Evolutionary conservation across 2,797 vertebrate species (phyloP).

Genomic region (Picus viridis): DNA sequence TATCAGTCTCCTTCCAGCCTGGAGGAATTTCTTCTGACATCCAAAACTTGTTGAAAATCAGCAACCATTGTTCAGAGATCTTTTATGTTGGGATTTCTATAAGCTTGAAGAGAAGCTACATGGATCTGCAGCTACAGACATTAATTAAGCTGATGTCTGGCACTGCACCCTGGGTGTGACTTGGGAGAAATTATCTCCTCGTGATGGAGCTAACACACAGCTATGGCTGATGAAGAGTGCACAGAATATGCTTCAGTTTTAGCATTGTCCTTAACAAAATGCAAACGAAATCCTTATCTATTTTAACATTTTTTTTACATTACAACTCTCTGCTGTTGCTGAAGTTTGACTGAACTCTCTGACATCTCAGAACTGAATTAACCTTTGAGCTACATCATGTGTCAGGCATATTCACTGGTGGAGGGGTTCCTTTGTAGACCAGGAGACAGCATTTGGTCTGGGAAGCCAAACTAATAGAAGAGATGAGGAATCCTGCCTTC

Average conservation of each 20-base stretch:
- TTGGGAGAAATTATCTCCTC: not conserved
- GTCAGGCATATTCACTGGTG: not conserved
- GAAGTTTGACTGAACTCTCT: not conserved
- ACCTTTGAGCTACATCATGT: not conserved
- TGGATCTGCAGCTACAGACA: not conserved
- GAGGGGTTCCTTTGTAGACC: not conserved
- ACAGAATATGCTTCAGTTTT: accelerated
- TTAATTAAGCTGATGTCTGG: not conserved
- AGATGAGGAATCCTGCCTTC: not conserved
- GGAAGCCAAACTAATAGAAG: not conserved
- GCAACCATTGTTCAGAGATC: not conserved
- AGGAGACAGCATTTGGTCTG: not conserved
- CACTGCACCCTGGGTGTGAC: not conserved
- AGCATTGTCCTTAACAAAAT: not conserved
- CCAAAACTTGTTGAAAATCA: not conserved
- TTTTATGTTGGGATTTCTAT: not conserved
- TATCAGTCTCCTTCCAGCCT: not conserved
- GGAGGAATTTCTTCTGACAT: not conserved
- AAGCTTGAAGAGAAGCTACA: not conserved
- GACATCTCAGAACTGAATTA: not conserved
- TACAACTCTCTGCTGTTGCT: not conserved
- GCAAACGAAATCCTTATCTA: not conserved
- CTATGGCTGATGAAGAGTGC: not conserved
- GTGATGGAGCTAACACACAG: not conserved
- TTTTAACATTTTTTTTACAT: not conserved